Evolutionary conservation across 2,888 invertebrate species (phyloP).

Genomic region (Myopa testacea): DNA sequence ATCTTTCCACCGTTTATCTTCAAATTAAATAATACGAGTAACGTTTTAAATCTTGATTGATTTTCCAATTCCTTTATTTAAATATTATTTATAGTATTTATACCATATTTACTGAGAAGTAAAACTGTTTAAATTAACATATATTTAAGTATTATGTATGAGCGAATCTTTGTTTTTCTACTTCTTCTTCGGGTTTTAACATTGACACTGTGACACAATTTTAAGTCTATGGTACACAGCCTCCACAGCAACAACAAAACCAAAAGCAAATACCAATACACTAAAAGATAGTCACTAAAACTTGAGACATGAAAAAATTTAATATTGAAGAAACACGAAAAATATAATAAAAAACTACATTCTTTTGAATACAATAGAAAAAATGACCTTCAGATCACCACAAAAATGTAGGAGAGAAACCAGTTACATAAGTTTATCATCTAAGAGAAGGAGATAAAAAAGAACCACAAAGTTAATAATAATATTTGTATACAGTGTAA

Average conservation of each 20-base stretch:
- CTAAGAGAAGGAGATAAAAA: background rate
- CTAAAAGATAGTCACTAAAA: background rate
- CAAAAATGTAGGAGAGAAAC: background rate
- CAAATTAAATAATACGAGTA: background rate
- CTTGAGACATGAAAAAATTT: background rate
- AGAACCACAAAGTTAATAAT: background rate
- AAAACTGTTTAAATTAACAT: background rate
- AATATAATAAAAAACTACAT: background rate
- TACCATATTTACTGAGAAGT: background rate
- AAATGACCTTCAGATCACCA: background rate
- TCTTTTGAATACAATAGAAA: constrained; percentile 24
- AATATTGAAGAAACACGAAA: background rate
- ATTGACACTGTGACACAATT: constrained; percentile 32
- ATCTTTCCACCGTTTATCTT: background rate
- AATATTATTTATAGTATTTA: background rate
- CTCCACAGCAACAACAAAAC: too few relatives aligned
- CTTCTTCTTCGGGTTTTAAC: background rate
- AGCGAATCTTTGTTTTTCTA: background rate
- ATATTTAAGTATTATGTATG: background rate
- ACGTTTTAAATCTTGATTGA: background rate
- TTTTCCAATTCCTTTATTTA: background rate
- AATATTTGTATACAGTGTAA: too few relatives aligned
- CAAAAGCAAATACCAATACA: background rate
- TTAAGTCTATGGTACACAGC: background rate
- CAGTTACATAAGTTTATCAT: constrained; percentile 16